Evolutionary conservation across 92 coral and sea anemone genomes (phyloP).

Genomic region (Paragorgia papillata): DNA sequence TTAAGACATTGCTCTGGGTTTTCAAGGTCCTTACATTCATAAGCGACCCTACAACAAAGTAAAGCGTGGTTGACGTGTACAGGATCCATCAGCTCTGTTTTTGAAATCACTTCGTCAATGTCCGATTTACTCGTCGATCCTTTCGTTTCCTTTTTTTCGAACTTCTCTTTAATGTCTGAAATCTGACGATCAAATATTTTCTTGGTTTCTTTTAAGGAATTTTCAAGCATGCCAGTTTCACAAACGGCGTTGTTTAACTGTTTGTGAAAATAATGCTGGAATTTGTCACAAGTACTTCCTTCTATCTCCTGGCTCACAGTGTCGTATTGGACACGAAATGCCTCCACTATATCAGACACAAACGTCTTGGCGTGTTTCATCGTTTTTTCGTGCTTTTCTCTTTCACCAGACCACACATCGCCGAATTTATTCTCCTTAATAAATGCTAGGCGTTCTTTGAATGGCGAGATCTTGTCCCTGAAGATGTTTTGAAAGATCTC

Average conservation of each 20-base stretch:
- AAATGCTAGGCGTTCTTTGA: no score
- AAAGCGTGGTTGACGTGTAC: conserved; percentile 5
- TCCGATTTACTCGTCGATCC: background rate
- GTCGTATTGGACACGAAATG: background rate
- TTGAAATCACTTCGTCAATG: conserved; percentile 3
- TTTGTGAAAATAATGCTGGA: background rate
- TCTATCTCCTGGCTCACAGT: background rate
- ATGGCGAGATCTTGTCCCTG: no score
- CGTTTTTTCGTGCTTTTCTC: background rate
- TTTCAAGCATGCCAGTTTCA: no score
- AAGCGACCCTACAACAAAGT: conserved; percentile 10
- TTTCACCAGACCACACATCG: background rate
- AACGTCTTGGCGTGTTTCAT: background rate
- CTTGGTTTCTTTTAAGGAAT: no score
- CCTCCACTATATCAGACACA: background rate
- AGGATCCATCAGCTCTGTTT: background rate
- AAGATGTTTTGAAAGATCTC: no score
- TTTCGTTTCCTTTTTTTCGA: background rate
- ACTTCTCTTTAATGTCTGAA: no score
- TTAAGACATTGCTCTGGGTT: background rate
- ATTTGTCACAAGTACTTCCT: conserved; percentile 3
- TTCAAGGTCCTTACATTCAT: conserved; percentile 1
- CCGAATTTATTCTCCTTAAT: background rate
- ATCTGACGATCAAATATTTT: no score
- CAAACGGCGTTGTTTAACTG: no score